A percentile compares a stretch with the other conserved stretches of the same genome.
Conservation (phyloP, 92 coral and sea anemone genomes). For the Galaxea fascicularis region DNA sequence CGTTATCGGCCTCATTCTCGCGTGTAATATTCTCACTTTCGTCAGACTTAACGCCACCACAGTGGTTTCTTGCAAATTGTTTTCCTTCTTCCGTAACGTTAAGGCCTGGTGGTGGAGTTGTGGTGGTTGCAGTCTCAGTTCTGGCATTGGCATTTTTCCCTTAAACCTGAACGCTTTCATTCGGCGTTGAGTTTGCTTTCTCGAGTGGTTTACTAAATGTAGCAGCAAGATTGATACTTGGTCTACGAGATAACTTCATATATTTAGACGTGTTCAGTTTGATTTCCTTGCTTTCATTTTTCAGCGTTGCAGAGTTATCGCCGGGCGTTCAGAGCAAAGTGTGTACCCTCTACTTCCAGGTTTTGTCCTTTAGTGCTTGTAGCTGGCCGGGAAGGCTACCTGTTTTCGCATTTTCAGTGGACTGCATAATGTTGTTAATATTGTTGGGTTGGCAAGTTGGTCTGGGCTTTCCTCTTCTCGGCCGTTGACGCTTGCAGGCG, state of each 20-base stretch:
- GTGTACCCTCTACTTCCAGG: background rate
- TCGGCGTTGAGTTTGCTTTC: background rate
- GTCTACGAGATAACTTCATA: slow-evolving; percentile 2
- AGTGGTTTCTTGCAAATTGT: background rate
- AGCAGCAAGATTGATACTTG: slow-evolving; percentile 19
- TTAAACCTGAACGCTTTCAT: background rate
- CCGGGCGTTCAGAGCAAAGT: background rate
- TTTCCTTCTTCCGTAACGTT: slow-evolving; percentile 42
- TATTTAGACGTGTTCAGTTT: background rate
- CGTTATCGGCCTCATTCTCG: background rate
- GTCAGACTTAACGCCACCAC: background rate
- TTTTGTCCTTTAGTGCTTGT: background rate
- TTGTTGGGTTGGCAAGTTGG: background rate
- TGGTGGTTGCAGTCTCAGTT: background rate
- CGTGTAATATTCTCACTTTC: background rate
- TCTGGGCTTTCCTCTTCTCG: background rate
- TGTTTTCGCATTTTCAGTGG: no score
- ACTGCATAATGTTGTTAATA: no score
- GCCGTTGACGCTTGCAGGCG: no score
- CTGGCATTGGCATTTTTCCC: background rate
- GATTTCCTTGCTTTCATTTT: background rate
- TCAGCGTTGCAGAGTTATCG: background rate
- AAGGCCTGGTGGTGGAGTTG: slow-evolving; percentile 34
- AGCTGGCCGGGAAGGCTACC: no score
- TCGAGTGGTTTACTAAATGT: background rate